Evolutionary conservation across 2,797 vertebrate species (phyloP).

Genomic region (Cichlasoma orientale): DNA sequence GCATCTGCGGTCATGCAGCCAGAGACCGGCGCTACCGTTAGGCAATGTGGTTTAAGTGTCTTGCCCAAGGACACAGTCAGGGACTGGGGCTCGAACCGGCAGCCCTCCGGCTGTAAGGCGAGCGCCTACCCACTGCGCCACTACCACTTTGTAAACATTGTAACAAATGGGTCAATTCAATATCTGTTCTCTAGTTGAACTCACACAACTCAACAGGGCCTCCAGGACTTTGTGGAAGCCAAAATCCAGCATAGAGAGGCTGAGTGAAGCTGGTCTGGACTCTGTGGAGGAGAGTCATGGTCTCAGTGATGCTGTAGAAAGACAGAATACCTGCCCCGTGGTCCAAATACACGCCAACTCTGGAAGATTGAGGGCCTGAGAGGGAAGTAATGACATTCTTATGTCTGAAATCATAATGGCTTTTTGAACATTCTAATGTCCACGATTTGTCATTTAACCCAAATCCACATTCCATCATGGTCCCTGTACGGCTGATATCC

Average conservation of each 20-base stretch:
- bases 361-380: constrained; percentile 4
- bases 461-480: background rate
- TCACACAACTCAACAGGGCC: background rate
- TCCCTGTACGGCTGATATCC: background rate
- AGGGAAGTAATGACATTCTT: rapidly evolving
- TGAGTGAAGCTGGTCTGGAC: constrained; percentile 23
- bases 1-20: too few relatives aligned
- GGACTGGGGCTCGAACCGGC: too few relatives aligned
- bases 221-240: rapidly evolving
- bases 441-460: constrained; percentile 22
- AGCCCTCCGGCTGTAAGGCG: too few relatives aligned
- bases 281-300: constrained; percentile 38
- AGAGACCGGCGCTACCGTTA: too few relatives aligned
- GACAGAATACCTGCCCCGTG: constrained; percentile 9
- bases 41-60: too few relatives aligned
- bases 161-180: too few relatives aligned
- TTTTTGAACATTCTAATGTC: rapidly evolving
- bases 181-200: too few relatives aligned
- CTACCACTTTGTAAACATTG: too few relatives aligned
- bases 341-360: constrained; percentile 25
- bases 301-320: constrained; percentile 19
- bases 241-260: constrained; percentile 18
- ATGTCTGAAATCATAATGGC: rapidly evolving
- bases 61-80: too few relatives aligned
- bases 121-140: too few relatives aligned